Base-by-base conservation (phyloP, 2,888 invertebrate species). In the Mythimna lalbum region DNA sequence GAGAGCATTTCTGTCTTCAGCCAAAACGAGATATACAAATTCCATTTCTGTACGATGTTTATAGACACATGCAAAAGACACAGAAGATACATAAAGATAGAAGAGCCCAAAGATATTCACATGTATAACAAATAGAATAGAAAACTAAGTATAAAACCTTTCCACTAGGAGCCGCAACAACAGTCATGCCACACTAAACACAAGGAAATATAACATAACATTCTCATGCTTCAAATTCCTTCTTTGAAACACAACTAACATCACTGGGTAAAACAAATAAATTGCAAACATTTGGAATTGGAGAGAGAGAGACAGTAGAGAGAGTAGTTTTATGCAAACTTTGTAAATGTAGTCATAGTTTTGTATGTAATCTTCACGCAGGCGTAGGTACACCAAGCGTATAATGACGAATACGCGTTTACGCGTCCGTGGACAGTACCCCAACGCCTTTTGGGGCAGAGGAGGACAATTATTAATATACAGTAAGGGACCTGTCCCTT, bases 401-500 rank as follows among this genome's bases (percentile, higher is more conserved):
- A 39, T 12, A 2, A 27, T 27, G 27, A 10, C 12, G 12, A 39
- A 39, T 39, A 39, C 36, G 36, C 36, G 12, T 39, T 12, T 39
- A 39, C 36, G 12, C 3, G 3, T 12, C 36, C 3, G 36, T 39
- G 36, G 2, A 12, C 12, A 12, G 10, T 39, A 3, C 12, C 36
- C 36, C 3, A 77, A 74, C 67, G 71, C 63, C 73, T 70, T 78
- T 74, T 62, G 52, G 61, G 73, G 60, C 76, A 68, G 63, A 47
- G 52, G 19, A 74, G 69, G 62, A 60, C 73, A 76, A 71, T 80
- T 78, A 69, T 76, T 70, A 65, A 78, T 76, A 82, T 80, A 81
- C 3, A 27, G 27, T 3, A 27, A 27, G 27, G 27, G n/a, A n/a
- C n/a, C n/a, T n/a, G n/a, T n/a, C n/a, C n/a, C n/a, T n/a, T n/a